These are phyloP conservation scores for Lasioglossum morio DNA, from an alignment of 2,888 invertebrate genomes.

Conservation along the genomic window DNA sequence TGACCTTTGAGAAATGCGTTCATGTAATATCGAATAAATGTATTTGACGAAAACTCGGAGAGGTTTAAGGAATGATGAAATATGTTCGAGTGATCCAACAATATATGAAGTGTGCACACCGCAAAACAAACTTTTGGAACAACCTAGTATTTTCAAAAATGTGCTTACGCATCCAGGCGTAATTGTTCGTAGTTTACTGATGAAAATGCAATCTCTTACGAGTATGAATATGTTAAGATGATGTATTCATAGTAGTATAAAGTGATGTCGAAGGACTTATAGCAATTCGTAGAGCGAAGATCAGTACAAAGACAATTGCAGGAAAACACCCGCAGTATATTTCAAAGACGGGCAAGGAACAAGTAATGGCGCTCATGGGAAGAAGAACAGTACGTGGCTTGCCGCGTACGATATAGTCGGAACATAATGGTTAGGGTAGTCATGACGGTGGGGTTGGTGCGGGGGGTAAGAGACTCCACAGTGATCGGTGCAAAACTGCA, in stretches of 20 bases:
- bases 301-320: slow-evolving; percentile 41
- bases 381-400: slow-evolving; percentile 71
- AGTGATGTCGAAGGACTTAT: not conserved
- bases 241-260: slow-evolving; percentile 4
- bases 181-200: not conserved
- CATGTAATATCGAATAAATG: not conserved
- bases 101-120: no score
- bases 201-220: not conserved
- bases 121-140: not conserved
- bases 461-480: slow-evolving; percentile 58
- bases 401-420: slow-evolving; percentile 66
- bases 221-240: not conserved
- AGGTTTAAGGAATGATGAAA: no score
- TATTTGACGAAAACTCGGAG: not conserved
- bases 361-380: slow-evolving; percentile 72
- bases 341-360: slow-evolving; percentile 67
- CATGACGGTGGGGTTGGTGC: slow-evolving; percentile 41
- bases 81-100: no score
- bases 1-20: not conserved
- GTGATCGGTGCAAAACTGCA: slow-evolving; percentile 76
- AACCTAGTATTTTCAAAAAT: not conserved
- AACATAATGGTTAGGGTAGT: slow-evolving; percentile 66
- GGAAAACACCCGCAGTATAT: slow-evolving; percentile 53
- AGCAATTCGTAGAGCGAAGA: slow-evolving; percentile 14
- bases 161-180: no score